phyloP scores from a whole-genome alignment of 2,797 vertebrate genomes.

The Microcaecilia unicolor region DNA sequence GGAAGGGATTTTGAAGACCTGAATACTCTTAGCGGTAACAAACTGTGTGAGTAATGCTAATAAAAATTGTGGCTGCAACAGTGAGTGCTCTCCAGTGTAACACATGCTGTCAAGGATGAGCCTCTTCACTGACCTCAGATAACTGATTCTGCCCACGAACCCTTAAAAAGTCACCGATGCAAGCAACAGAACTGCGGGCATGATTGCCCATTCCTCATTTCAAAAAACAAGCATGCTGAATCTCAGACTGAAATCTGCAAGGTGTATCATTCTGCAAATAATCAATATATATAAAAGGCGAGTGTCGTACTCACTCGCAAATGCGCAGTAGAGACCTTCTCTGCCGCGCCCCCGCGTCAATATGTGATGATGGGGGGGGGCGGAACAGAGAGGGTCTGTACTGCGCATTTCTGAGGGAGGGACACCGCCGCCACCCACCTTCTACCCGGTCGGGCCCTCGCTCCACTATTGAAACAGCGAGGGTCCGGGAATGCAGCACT shows the following conservation, averaged over 20 bases:
- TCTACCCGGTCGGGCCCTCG: too few relatives aligned
- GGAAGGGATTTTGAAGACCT: constrained; percentile 6
- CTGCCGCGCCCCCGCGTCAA: too few relatives aligned
- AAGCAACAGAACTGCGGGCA: constrained; percentile 24
- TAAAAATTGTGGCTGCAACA: constrained; percentile 29
- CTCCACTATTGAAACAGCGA: too few relatives aligned
- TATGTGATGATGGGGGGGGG: too few relatives aligned
- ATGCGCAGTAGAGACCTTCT: too few relatives aligned
- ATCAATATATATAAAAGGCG: too few relatives aligned
- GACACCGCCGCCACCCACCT: too few relatives aligned
- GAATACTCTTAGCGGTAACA: constrained; percentile 20
- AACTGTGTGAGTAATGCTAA: constrained; percentile 22
- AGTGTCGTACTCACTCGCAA: too few relatives aligned
- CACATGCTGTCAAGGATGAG: constrained; percentile 17
- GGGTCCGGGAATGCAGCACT: too few relatives aligned
- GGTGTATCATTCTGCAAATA: not conserved
- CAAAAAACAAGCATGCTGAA: constrained; percentile 14
- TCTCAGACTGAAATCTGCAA: constrained; percentile 5
- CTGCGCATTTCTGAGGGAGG: too few relatives aligned
- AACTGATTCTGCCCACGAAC: constrained; percentile 25
- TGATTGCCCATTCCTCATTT: constrained; percentile 25
- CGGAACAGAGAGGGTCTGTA: too few relatives aligned
- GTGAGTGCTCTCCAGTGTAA: constrained; percentile 22
- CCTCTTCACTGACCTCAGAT: constrained; percentile 22
- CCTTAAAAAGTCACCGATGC: constrained; percentile 23